A percentile compares a stretch with the other conserved stretches of the same genome.
Evolutionary conservation across 2,797 vertebrate genomes (phyloP).

Genomic region (Platalea minor): DNA sequence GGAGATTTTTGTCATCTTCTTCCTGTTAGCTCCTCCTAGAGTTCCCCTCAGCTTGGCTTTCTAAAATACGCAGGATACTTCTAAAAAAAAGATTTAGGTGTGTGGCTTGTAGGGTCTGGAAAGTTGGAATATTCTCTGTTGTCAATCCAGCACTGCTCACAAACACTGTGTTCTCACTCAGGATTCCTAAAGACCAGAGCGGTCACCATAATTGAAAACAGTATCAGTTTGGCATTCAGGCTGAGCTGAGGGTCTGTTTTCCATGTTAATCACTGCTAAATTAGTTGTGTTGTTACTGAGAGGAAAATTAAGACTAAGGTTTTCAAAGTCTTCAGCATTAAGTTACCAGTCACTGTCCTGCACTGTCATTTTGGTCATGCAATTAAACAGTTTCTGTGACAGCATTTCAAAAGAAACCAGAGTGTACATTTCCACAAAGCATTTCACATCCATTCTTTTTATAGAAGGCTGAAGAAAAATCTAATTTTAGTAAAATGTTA

Average conservation of each 20-base stretch:
- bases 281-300: constrained; percentile 13
- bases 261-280: constrained; percentile 30
- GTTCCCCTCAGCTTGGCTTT: not conserved
- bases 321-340: constrained; percentile 20
- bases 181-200: not conserved
- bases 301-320: not conserved
- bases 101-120: not conserved
- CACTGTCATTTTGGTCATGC: constrained; percentile 17
- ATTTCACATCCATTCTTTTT: not conserved
- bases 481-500: not conserved
- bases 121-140: not conserved
- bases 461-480: not conserved
- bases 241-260: constrained; percentile 16
- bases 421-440: not conserved
- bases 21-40: not conserved
- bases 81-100: not conserved
- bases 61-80: not conserved
- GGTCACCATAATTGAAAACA: constrained; percentile 27
- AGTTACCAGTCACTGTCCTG: constrained; percentile 26
- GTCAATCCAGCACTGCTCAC: not conserved
- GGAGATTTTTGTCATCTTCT: not conserved
- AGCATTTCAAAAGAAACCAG: not conserved
- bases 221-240: not conserved
- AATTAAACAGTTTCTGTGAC: not conserved
- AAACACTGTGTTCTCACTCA: not conserved